Percentiles rank a stretch among this genome's conserved stretches.
These are phyloP conservation scores for Forbesichthys papilliferus DNA, from an alignment of 2,113 vertebrate genomes.

Conservation along the genomic window DNA sequence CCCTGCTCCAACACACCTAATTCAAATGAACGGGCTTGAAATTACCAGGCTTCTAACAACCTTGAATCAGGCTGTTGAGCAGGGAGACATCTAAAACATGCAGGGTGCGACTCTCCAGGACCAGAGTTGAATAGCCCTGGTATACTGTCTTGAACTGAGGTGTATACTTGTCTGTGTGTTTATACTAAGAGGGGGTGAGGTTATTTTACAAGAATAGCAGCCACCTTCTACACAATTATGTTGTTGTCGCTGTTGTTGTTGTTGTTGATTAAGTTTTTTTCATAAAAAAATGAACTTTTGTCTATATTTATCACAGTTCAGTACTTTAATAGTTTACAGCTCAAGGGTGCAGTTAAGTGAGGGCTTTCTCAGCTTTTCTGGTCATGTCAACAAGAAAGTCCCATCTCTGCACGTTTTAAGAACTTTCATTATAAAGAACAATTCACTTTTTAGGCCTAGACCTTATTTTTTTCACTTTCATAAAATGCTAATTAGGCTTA, in stretches of 20 bases:
- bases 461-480: slow-evolving; percentile 39
- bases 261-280: no score
- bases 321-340: no score
- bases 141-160: slow-evolving; percentile 7
- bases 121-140: no score
- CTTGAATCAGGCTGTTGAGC: no score
- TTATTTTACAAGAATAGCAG: slow-evolving; percentile 26
- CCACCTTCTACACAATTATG: slow-evolving; percentile 27
- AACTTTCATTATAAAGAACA: slow-evolving; percentile 21
- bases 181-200: neutral
- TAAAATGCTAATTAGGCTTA: slow-evolving; percentile 69
- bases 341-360: no score
- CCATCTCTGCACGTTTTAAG: slow-evolving; percentile 30
- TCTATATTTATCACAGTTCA: slow-evolving; percentile 24
- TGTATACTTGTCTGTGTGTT: neutral
- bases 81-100: no score
- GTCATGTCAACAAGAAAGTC: slow-evolving; percentile 26
- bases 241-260: no score
- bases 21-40: no score
- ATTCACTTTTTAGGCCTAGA: slow-evolving; percentile 18
- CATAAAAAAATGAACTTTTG: slow-evolving; percentile 78
- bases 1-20: no score
- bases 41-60: no score
- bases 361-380: neutral
- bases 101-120: no score